Percentiles rank a stretch among this genome's conserved stretches.
Evolutionary conservation across 1,140 invertebrate genomes (phyloP).

Genomic region (Formica selysi): DNA sequence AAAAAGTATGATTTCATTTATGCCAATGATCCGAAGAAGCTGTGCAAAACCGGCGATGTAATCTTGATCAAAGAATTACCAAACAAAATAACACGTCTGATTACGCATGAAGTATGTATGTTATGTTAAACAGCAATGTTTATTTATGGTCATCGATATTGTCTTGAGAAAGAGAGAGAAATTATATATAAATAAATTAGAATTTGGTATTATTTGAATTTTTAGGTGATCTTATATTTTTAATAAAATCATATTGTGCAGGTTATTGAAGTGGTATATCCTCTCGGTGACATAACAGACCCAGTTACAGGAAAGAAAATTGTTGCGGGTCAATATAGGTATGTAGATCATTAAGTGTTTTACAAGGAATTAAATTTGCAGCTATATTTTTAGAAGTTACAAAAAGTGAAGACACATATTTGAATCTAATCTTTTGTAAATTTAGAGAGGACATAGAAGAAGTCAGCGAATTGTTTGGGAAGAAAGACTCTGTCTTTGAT

Average conservation of each 20-base stretch:
- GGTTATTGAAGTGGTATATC: slow-evolving; percentile 93
- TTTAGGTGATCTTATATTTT: slow-evolving; percentile 22
- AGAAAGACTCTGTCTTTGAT: slow-evolving; percentile 89
- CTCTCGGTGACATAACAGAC: slow-evolving; percentile 93
- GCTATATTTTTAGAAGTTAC: neutral
- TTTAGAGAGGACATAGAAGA: slow-evolving; percentile 90
- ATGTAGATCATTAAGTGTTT: slow-evolving; percentile 42
- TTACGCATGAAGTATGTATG: slow-evolving; percentile 89
- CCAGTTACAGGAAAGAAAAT: slow-evolving; percentile 94
- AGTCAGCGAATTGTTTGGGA: slow-evolving; percentile 90
- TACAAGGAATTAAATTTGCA: neutral
- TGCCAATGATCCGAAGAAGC: slow-evolving; percentile 92
- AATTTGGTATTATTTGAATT: neutral
- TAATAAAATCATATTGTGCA: slow-evolving; percentile 58
- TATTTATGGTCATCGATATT: neutral
- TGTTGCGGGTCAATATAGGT: slow-evolving; percentile 89
- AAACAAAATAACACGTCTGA: slow-evolving; percentile 90
- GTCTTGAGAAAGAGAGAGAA: neutral
- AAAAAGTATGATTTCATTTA: slow-evolving; percentile 90
- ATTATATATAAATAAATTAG: neutral
- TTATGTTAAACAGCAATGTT: neutral
- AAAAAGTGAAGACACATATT: neutral
- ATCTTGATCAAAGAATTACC: slow-evolving; percentile 92
- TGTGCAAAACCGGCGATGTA: slow-evolving; percentile 93
- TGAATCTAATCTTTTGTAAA: slow-evolving; percentile 48